A percentile compares a stretch with the other conserved stretches of the same genome.
These are phyloP conservation scores for Gymnodraco acuticeps DNA, from an alignment of 2,797 vertebrate genomes.

Conservation along the genomic window DNA sequence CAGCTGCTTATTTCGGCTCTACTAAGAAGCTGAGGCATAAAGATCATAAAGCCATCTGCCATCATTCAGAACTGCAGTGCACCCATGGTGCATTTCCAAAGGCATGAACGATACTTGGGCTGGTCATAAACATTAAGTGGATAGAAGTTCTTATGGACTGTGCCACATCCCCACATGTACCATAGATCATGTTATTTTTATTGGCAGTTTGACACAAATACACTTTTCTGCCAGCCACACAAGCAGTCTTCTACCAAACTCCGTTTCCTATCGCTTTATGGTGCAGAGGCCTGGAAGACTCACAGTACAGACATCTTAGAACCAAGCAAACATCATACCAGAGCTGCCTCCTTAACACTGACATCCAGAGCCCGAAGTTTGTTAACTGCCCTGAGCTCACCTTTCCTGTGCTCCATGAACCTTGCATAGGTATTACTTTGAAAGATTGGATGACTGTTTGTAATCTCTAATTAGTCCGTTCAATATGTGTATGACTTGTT, in stretches of 20 bases:
- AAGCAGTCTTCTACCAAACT: constrained; percentile 3
- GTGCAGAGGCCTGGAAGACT: not conserved
- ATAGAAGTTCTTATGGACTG: constrained; percentile 1
- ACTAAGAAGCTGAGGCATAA: not conserved
- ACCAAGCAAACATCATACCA: not conserved
- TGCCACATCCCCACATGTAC: not conserved
- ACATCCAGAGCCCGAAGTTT: not conserved
- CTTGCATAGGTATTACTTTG: not conserved
- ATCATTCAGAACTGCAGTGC: constrained; percentile 21
- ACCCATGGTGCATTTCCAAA: constrained; percentile 14
- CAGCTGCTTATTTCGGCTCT: not conserved
- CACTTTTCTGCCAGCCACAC: not conserved
- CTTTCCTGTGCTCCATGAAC: not conserved
- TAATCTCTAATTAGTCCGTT: constrained; percentile 3
- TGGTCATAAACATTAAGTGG: constrained; percentile 7
- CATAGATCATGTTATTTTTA: constrained; percentile 3
- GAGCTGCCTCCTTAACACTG: not conserved
- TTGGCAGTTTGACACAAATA: constrained; percentile 10
- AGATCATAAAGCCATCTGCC: constrained; percentile 19
- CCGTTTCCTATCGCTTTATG: not conserved
- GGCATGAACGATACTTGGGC: not conserved
- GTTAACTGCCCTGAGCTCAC: not conserved
- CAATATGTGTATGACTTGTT: not conserved
- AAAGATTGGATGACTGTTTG: not conserved
- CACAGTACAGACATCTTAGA: not conserved